A percentile compares a stretch with the other conserved stretches of the same genome.
Evolutionary conservation across 2,888 invertebrate species (phyloP).

Genomic region (Orthonychiurus folsomi): DNA sequence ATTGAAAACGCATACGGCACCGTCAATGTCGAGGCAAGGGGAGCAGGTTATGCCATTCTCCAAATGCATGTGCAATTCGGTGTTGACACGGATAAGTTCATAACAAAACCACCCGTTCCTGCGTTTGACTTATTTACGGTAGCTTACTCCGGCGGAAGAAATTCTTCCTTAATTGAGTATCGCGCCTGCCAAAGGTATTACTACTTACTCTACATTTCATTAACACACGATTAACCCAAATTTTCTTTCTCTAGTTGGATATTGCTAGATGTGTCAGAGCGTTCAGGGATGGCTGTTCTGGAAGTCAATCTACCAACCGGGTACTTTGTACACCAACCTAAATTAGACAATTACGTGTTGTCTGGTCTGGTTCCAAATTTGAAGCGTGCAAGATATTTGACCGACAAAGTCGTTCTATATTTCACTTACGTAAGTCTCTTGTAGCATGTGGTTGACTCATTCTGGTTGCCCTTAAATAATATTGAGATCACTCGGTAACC

Average conservation of each 20-base stretch:
- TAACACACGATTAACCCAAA: not conserved
- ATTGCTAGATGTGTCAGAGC: conserved; percentile 62
- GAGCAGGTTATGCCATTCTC: conserved; percentile 86
- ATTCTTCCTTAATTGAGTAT: conserved; percentile 86
- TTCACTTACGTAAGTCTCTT: conserved; percentile 72
- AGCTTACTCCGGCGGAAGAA: conserved; percentile 73
- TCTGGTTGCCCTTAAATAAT: not conserved
- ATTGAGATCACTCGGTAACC: no score
- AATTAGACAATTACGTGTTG: conserved; percentile 72
- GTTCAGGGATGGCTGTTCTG: conserved; percentile 79
- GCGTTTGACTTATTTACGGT: conserved; percentile 70
- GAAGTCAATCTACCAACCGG: conserved; percentile 83
- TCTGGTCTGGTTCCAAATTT: conserved; percentile 69
- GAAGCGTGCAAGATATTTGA: conserved; percentile 71
- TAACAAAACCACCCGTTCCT: conserved; percentile 68
- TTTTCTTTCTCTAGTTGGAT: conserved; percentile 81
- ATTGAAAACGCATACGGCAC: conserved; percentile 91
- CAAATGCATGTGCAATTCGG: conserved; percentile 90
- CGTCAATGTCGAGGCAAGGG: conserved; percentile 81
- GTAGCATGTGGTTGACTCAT: not conserved
- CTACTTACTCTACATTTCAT: not conserved
- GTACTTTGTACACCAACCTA: conserved; percentile 83
- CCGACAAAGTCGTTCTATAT: conserved; percentile 79
- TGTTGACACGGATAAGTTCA: conserved; percentile 73
- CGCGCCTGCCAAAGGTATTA: conserved; percentile 72